Conservation (phyloP, 2,113 vertebrate genomes). For the Labrus mixtus region DNA sequence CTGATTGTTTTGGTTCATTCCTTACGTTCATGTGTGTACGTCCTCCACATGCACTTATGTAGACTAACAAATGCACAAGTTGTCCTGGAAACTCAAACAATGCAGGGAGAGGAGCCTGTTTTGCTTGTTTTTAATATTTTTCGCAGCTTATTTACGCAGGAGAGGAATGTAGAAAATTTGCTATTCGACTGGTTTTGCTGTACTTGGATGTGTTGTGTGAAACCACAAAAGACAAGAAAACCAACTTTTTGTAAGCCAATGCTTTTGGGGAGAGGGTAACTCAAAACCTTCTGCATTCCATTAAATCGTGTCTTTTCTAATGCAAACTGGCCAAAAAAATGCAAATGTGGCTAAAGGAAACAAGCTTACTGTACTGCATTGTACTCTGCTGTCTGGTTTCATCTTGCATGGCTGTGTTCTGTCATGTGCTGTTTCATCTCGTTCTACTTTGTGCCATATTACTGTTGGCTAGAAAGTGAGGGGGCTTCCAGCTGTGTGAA, state of each 20-base stretch:
- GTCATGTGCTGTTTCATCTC: slow-evolving; percentile 58
- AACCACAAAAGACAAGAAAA: slow-evolving; percentile 52
- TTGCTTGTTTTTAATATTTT: not conserved
- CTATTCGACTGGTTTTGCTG: slow-evolving; percentile 19
- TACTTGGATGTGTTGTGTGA: slow-evolving; percentile 40
- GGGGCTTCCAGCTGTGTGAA: slow-evolving; percentile 47
- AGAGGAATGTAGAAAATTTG: slow-evolving; percentile 21
- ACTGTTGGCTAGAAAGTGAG: slow-evolving; percentile 43
- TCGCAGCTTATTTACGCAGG: slow-evolving; percentile 16
- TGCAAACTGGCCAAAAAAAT: slow-evolving; percentile 23
- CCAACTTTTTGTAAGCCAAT: slow-evolving; percentile 42
- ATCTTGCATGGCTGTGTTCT: slow-evolving; percentile 41
- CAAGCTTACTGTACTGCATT: slow-evolving; percentile 36
- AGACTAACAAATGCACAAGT: slow-evolving; percentile 5
- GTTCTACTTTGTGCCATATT: slow-evolving; percentile 52
- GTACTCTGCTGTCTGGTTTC: slow-evolving; percentile 15
- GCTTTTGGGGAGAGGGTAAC: slow-evolving; percentile 26
- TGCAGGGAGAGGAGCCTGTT: not conserved
- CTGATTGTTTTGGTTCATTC: slow-evolving; percentile 49
- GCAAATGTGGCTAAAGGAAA: slow-evolving; percentile 4
- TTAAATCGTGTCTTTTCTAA: slow-evolving; percentile 48
- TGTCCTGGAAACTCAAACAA: not conserved
- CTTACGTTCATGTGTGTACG: slow-evolving; percentile 2
- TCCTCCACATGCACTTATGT: slow-evolving; percentile 5
- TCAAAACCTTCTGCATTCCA: slow-evolving; percentile 46